These are phyloP conservation scores for Hylia prasina DNA, from an alignment of 2,113 vertebrate species.

Conservation along the genomic window DNA sequence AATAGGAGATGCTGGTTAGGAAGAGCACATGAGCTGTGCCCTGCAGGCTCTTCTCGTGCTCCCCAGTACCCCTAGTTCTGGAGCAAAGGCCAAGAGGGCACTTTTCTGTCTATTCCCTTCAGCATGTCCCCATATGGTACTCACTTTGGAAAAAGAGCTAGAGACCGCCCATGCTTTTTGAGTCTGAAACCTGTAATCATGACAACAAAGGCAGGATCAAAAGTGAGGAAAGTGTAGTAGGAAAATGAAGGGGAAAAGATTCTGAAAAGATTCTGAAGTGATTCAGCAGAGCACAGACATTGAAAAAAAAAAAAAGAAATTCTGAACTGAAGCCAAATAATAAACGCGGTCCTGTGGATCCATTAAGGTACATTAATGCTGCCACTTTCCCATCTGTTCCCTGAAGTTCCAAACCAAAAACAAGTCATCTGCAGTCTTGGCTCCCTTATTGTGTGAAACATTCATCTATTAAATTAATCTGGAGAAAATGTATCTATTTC, in stretches of 20 bases:
- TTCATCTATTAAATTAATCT: constrained; percentile 22
- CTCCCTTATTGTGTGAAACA: constrained; percentile 14
- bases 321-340: background rate
- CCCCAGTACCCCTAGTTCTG: background rate
- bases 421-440: constrained; percentile 23
- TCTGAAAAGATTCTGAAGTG: background rate
- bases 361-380: constrained; percentile 11
- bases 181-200: background rate
- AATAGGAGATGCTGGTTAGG: background rate
- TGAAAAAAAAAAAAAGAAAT: background rate
- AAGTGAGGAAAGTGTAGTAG: background rate
- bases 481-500: constrained; percentile 14
- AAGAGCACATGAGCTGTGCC: background rate
- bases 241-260: background rate
- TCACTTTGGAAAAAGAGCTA: background rate
- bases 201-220: background rate
- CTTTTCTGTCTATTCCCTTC: background rate
- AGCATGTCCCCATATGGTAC: background rate
- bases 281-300: background rate
- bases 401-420: constrained; percentile 18
- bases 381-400: constrained; percentile 30
- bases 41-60: rapidly evolving
- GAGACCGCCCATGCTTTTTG: background rate
- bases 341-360: background rate
- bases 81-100: background rate